Percentiles rank a stretch among this genome's conserved stretches.
Evolutionary conservation across 2,888 invertebrate species (phyloP).

Genomic region (Cerceris rybyensis): DNA sequence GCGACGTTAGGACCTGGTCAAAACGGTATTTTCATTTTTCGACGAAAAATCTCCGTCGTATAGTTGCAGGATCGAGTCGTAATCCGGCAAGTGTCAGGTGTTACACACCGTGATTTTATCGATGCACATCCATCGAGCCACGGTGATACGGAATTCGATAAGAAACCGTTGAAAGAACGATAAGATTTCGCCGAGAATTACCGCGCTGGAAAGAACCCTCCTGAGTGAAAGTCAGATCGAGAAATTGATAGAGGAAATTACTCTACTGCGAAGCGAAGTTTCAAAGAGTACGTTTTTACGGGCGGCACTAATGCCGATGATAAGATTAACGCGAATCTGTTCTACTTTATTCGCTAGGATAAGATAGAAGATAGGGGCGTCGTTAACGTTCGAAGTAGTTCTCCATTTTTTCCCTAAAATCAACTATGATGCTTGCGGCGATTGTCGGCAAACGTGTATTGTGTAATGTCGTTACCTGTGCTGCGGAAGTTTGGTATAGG

Average conservation of each 20-base stretch:
- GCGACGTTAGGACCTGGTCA: not conserved
- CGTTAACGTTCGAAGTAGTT: no score
- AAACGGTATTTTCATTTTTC: slow-evolving; percentile 1
- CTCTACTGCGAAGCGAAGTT: not conserved
- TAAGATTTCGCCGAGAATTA: slow-evolving; percentile 23
- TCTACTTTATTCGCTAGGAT: no score
- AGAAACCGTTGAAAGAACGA: slow-evolving; percentile 11
- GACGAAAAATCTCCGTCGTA: not conserved
- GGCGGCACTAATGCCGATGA: no score
- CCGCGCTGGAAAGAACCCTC: slow-evolving; percentile 1
- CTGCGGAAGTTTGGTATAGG: no score
- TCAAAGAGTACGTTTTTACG: not conserved
- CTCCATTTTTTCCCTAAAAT: no score
- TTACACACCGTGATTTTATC: not conserved
- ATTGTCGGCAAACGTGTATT: no score
- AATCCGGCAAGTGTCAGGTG: not conserved
- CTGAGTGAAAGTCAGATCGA: slow-evolving; percentile 36
- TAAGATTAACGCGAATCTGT: no score
- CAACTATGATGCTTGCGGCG: no score
- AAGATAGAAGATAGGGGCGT: no score
- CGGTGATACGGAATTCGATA: slow-evolving; percentile 6
- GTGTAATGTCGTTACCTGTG: no score
- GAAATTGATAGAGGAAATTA: slow-evolving; percentile 18
- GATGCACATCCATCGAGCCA: not conserved
- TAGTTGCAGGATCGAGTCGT: not conserved